These are phyloP conservation scores for Nycticorax nycticorax DNA, from an alignment of 2,113 vertebrate genomes.

Conservation along the genomic window DNA sequence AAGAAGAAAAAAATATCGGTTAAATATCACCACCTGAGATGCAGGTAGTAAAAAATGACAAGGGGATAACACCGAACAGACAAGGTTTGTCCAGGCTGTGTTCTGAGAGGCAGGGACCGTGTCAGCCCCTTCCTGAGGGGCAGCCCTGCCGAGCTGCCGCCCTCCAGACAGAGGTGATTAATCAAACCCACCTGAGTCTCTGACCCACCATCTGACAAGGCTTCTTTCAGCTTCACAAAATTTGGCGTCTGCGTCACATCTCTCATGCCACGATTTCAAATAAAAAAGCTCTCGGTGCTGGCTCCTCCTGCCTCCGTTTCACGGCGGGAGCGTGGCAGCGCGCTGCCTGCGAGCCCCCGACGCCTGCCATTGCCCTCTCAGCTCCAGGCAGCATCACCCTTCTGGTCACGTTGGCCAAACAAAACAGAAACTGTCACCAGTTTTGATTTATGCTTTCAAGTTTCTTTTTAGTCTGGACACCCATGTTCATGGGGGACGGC, in stretches of 20 bases:
- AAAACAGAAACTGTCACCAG: neutral
- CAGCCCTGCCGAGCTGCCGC: rapidly evolving
- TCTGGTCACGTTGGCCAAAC: neutral
- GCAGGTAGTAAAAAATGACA: neutral
- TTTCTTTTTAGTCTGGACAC: neutral
- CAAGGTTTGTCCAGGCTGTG: rapidly evolving
- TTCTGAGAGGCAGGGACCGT: neutral
- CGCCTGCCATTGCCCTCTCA: rapidly evolving
- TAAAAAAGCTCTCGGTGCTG: neutral
- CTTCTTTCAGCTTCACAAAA: neutral
- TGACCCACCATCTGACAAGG: neutral
- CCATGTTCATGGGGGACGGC: neutral
- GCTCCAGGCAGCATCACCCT: neutral
- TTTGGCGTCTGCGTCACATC: neutral
- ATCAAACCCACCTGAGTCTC: neutral
- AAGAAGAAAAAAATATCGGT: neutral
- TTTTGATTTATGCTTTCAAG: neutral
- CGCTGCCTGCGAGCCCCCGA: neutral
- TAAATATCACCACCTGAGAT: neutral
- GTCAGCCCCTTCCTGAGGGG: neutral
- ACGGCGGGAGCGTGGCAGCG: rapidly evolving
- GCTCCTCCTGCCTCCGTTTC: neutral
- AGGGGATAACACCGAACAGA: neutral
- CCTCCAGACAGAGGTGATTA: neutral
- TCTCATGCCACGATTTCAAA: neutral